Evolutionary conservation across 1,140 invertebrate genomes (phyloP), one percentile per base, ranked within the genome.

Genomic region (Theocolax elegans): DNA sequence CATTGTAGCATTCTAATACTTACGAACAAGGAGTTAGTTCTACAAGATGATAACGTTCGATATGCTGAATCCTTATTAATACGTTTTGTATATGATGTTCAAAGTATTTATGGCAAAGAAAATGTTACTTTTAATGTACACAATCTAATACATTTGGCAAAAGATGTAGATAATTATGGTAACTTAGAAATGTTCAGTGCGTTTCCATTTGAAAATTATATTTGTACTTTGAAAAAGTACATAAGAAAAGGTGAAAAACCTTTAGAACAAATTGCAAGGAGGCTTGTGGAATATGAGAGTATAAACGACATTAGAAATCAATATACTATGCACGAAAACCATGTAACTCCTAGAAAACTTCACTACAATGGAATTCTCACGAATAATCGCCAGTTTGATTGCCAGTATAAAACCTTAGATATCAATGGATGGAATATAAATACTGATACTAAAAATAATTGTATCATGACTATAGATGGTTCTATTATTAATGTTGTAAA

Each of bases 41-140:
- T 13, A 3, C 10, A 49, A 21, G 13, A 13, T 1, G 8, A 66
- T 25, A 40, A 59, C 38, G 17, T 73, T 27, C 17, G 62, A 4
- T 76, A 72, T 59, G 73, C 73, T 17, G 25, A 74, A 31, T 2
- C 31, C n/a, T n/a, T n/a, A n/a, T n/a, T n/a, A n/a, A n/a, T n/a
- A n/a, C n/a, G n/a, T n/a, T n/a, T n/a, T n/a, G n/a, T n/a, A n/a
- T n/a, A n/a, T n/a, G n/a, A n/a, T n/a, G n/a, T n/a, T n/a, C n/a
- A n/a, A n/a, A n/a, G n/a, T n/a, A n/a, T n/a, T n/a, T n/a, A n/a
- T n/a, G n/a, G n/a, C n/a, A n/a, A n/a, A n/a, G n/a, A n/a, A n/a
- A n/a, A n/a, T n/a, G n/a, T n/a, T n/a, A n/a, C n/a, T n/a, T n/a
- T n/a, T n/a, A n/a, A n/a, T n/a, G n/a, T n/a, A n/a, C n/a, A n/a